These are phyloP conservation scores for Helicolenus hilgendorfi DNA, from an alignment of 2,797 vertebrate species.

Conservation along the genomic window DNA sequence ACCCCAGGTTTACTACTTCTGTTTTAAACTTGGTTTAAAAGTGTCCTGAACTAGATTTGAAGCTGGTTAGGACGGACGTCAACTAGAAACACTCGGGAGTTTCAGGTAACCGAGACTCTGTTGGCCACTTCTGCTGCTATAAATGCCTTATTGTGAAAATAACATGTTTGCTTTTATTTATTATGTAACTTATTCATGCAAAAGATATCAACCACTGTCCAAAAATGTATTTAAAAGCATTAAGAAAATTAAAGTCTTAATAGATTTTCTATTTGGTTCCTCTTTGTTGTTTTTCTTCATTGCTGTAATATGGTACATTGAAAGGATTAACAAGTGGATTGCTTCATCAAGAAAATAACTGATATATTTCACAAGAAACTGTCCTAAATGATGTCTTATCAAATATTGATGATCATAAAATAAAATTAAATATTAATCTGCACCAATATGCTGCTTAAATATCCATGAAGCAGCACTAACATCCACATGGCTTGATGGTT, in stretches of 20 bases:
- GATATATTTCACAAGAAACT: conserved; percentile 41
- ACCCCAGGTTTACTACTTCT: conserved; percentile 14
- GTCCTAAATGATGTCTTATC: conserved; percentile 48
- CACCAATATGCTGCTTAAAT: conserved; percentile 60
- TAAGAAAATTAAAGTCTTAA: conserved; percentile 90
- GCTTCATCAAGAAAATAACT: conserved; percentile 22
- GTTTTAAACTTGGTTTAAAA: conserved; percentile 29
- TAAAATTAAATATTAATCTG: conserved; percentile 60
- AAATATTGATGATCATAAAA: conserved; percentile 66
- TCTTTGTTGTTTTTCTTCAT: conserved; percentile 29
- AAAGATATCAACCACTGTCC: conserved; percentile 59
- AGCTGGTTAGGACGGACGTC: conserved; percentile 5
- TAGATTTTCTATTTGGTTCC: conserved; percentile 78
- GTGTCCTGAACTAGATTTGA: not conserved
- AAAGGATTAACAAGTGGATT: conserved; percentile 29
- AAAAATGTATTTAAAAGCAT: conserved; percentile 78
- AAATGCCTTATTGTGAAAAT: conserved; percentile 65
- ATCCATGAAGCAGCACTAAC: conserved; percentile 45
- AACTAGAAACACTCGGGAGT: conserved; percentile 22
- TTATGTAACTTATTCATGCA: conserved; percentile 84
- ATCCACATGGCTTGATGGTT: conserved; percentile 23
- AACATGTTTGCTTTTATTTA: conserved; percentile 81
- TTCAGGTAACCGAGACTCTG: conserved; percentile 52
- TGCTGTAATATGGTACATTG: not conserved
- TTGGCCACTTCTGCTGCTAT: conserved; percentile 76